These are phyloP conservation scores for Trichonephila clavipes DNA, from an alignment of 1,140 invertebrate species.

Conservation along the genomic window DNA sequence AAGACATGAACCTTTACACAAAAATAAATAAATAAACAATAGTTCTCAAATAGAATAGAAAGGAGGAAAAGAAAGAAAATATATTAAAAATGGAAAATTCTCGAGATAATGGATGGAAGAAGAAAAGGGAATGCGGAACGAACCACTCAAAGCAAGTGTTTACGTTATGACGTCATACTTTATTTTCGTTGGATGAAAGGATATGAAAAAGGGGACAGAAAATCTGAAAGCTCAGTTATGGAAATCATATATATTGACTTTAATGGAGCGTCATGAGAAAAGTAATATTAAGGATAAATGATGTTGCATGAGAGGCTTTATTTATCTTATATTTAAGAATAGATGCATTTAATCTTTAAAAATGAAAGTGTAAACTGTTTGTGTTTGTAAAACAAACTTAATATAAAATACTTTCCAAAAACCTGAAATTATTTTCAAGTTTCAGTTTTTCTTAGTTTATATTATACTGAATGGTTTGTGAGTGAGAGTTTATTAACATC, in stretches of 20 bases:
- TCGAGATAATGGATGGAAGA: conserved; percentile 9
- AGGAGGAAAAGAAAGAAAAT: background rate
- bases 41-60: background rate
- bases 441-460: too few species aligned
- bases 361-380: too few species aligned
- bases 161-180: conserved; percentile 44
- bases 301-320: too few species aligned
- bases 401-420: too few species aligned
- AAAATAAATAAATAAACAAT: background rate
- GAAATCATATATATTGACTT: background rate
- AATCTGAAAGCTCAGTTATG: conserved; percentile 12
- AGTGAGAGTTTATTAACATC: too few species aligned
- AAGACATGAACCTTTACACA: too few species aligned
- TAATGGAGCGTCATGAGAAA: background rate
- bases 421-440: too few species aligned
- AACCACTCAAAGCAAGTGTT: conserved; percentile 42
- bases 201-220: background rate
- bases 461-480: too few species aligned
- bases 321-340: too few species aligned
- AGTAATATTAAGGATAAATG: background rate
- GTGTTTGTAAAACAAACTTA: background rate
- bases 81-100: background rate
- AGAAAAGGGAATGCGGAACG: conserved; percentile 36
- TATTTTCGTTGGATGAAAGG: conserved; percentile 33
- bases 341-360: too few species aligned